A percentile compares a stretch with the other conserved stretches of the same genome.
Evolutionary conservation across 2,113 vertebrate genomes (phyloP).

Genomic region (Nannospalax galili): DNA sequence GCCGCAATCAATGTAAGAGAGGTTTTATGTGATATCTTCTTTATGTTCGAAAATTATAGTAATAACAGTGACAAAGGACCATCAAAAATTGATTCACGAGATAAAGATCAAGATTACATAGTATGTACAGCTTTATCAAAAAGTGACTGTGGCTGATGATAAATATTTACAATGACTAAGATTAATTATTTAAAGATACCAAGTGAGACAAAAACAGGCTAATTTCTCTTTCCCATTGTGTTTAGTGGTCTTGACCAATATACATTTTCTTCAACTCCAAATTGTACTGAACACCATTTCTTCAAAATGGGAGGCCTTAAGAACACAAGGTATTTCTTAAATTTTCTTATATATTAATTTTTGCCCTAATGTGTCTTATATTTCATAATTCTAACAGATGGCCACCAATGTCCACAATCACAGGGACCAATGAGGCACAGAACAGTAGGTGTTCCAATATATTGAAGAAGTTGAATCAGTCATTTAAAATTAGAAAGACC

Average conservation of each 20-base stretch:
- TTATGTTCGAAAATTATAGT: slow-evolving; percentile 66
- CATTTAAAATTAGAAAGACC: neutral
- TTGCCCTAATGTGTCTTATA: neutral
- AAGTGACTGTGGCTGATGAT: slow-evolving; percentile 54
- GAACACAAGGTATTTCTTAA: neutral
- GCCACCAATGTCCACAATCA: neutral
- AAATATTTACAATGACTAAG: slow-evolving; percentile 67
- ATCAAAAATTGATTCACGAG: slow-evolving; percentile 71
- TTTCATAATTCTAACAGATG: neutral
- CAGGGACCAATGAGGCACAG: neutral
- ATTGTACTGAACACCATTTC: neutral
- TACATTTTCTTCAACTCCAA: neutral
- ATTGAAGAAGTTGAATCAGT: neutral
- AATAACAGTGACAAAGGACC: slow-evolving; percentile 68
- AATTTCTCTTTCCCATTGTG: slow-evolving; percentile 63
- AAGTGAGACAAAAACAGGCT: slow-evolving; percentile 61
- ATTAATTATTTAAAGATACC: slow-evolving; percentile 66
- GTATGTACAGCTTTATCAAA: slow-evolving; percentile 65
- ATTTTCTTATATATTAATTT: neutral
- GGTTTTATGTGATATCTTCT: slow-evolving; percentile 76
- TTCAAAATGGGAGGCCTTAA: slow-evolving; percentile 26
- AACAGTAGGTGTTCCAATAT: neutral
- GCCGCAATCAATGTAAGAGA: slow-evolving; percentile 70
- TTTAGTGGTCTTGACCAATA: slow-evolving; percentile 1
- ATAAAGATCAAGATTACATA: slow-evolving; percentile 73